Percentiles rank a stretch among this genome's conserved stretches.
Conservation (phyloP, 2,888 invertebrate species). For the Heteromyza rotundicornis region DNA sequence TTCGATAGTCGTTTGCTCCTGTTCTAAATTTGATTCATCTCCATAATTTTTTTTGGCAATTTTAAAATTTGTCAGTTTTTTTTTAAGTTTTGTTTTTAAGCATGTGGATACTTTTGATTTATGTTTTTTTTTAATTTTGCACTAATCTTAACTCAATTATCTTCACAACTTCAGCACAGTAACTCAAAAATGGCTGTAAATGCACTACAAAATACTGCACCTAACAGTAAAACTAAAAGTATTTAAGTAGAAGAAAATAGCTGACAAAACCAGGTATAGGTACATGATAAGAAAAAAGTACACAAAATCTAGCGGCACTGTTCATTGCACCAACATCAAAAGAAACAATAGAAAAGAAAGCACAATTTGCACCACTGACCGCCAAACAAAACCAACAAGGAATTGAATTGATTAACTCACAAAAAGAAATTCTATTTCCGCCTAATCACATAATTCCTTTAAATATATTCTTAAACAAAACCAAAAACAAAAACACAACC, state of each 20-base stretch:
- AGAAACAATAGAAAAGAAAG: neutral
- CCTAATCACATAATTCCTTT: neutral
- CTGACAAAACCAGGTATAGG: neutral
- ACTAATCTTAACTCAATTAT: neutral
- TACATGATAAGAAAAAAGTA: neutral
- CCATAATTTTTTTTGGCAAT: too few species aligned
- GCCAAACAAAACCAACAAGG: neutral
- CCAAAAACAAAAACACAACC: conserved; percentile 10
- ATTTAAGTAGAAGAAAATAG: neutral
- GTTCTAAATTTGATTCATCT: too few species aligned
- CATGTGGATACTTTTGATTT: too few species aligned
- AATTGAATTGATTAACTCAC: too few species aligned
- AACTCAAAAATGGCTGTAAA: conserved; percentile 9
- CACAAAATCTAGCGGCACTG: neutral
- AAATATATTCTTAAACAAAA: neutral
- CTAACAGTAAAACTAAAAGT: neutral
- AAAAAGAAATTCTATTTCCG: neutral
- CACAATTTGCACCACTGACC: neutral
- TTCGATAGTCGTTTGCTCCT: too few species aligned
- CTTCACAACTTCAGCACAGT: neutral
- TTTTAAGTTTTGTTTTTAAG: too few species aligned
- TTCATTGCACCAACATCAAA: neutral
- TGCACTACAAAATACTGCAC: neutral
- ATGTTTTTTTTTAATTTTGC: neutral
- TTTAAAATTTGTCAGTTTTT: too few species aligned